Base-by-base conservation (phyloP, 2,888 invertebrate genomes). In the Aleiodes alternator region DNA sequence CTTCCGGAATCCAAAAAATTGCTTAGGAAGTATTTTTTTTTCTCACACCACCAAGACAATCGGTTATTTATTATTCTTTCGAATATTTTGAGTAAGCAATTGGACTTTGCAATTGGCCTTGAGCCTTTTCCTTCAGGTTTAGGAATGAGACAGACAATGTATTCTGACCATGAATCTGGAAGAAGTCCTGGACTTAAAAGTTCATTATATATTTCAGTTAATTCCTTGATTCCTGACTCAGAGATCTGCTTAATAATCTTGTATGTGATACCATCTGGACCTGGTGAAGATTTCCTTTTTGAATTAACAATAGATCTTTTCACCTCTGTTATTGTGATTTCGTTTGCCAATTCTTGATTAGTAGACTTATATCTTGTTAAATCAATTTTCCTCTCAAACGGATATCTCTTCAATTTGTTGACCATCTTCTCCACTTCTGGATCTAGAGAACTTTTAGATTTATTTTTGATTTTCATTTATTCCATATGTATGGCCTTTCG, bases 71-170 rank as follows among this genome's bases (percentile, higher is more conserved):
- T 53, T 11, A 71, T 50, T 43, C 66, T 71, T 53, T 75, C 75
- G 0, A 75, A 34, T 4, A 71, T 23, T n/a, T 75, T 75, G 0
- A 61, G 2, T 1, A 53, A 12, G 0, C 53, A 71, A 7, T 71
- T 71, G 0, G 75, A 53, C 16, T 71, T n/a, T 4, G 75, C 34
- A n/a, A 75, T 75, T 4, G 75, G 71, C 31, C 75, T 23, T 55
- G 6, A 55, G 43, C 57, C 59, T n/a, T 14, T 38, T 1, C 68
- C 69, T 3, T 31, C 51, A 1, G 74, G 69, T 59, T 74, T 74
- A 1, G 74, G 69, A n/a, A 74, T 16, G 0, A 74, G 12, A 7
- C 12, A 48, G 2, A 74, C 51, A 0, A 51, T 4, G 43, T 51
- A 74, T 4, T 74, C 31, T 11, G 38, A 31, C 74, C 74, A 74